These are phyloP conservation scores for Polyommatus icarus DNA, from an alignment of 2,888 invertebrate species.

Conservation along the genomic window DNA sequence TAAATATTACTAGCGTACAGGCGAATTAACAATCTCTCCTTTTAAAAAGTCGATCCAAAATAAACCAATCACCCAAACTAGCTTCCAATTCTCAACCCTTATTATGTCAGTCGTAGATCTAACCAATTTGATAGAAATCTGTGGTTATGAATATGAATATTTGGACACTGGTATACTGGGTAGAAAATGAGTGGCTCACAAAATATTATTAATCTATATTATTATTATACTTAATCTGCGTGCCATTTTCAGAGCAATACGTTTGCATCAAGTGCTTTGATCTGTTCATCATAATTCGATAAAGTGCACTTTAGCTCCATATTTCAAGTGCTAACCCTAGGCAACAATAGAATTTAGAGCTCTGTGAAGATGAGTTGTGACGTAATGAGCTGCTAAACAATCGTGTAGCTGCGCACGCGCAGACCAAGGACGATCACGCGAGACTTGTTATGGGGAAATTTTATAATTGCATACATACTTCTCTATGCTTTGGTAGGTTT, in stretches of 20 bases:
- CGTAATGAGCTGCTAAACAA: conserved; percentile 54
- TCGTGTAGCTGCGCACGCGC: conserved; percentile 64
- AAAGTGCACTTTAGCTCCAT: not conserved
- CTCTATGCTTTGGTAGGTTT: not conserved
- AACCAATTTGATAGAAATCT: too few relatives aligned
- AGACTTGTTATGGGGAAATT: conserved; percentile 44
- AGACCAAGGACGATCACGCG: conserved; percentile 66
- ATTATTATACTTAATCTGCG: not conserved
- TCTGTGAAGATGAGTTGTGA: conserved; percentile 39
- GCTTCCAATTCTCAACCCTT: too few relatives aligned
- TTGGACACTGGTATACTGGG: too few relatives aligned
- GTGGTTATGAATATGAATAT: too few relatives aligned
- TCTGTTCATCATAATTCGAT: not conserved
- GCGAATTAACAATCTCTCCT: too few relatives aligned
- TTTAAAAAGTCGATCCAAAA: too few relatives aligned
- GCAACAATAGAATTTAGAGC: conserved; percentile 4
- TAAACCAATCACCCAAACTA: too few relatives aligned
- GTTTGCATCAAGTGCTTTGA: not conserved
- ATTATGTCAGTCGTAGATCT: too few relatives aligned
- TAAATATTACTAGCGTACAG: too few relatives aligned
- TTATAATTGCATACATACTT: conserved; percentile 14
- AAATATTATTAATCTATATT: too few relatives aligned
- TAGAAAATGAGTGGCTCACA: too few relatives aligned
- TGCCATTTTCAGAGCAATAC: not conserved
- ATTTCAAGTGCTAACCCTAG: not conserved